A percentile compares a stretch with the other conserved stretches of the same genome.
Conservation (phyloP, 2,888 invertebrate genomes). For the Liposcelis brunnea region DNA sequence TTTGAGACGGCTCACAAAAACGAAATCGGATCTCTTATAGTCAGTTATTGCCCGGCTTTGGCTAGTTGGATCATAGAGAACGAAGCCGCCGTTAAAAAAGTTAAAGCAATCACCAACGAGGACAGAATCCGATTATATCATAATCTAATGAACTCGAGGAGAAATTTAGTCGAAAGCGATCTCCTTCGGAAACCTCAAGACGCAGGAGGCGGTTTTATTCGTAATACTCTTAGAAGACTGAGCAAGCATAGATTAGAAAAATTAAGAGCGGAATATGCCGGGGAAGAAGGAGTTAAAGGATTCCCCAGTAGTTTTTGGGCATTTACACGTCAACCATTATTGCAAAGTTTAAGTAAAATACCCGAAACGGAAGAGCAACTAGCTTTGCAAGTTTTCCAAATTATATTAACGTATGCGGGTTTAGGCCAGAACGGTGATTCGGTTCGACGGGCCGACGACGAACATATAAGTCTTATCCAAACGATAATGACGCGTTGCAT, state of each 20-base stretch:
- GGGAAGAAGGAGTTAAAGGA: conserved; percentile 69
- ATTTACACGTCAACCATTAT: conserved; percentile 61
- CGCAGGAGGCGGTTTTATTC: conserved; percentile 65
- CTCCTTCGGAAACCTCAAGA: conserved; percentile 69
- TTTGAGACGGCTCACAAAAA: conserved; percentile 79
- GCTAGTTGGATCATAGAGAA: conserved; percentile 68
- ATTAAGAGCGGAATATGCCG: conserved; percentile 45
- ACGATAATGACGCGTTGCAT: conserved; percentile 78
- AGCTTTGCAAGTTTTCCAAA: conserved; percentile 74
- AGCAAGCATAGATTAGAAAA: conserved; percentile 74
- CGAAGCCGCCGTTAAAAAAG: conserved; percentile 41
- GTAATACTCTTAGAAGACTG: conserved; percentile 72
- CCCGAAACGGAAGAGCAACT: conserved; percentile 75
- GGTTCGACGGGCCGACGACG: conserved; percentile 60
- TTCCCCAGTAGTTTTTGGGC: conserved; percentile 81
- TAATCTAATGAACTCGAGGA: conserved; percentile 65
- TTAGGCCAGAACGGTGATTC: conserved; percentile 52
- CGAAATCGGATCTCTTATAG: conserved; percentile 82
- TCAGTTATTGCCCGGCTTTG: conserved; percentile 74
- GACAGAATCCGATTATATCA: conserved; percentile 76
- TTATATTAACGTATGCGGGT: conserved; percentile 77
- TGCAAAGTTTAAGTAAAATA: conserved; percentile 68
- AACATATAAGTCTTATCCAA: conserved; percentile 77
- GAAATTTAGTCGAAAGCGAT: conserved; percentile 68
- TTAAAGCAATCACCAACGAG: conserved; percentile 62